These are phyloP conservation scores for Scaptomyza flava DNA, from an alignment of 2,888 invertebrate genomes.

Conservation along the genomic window DNA sequence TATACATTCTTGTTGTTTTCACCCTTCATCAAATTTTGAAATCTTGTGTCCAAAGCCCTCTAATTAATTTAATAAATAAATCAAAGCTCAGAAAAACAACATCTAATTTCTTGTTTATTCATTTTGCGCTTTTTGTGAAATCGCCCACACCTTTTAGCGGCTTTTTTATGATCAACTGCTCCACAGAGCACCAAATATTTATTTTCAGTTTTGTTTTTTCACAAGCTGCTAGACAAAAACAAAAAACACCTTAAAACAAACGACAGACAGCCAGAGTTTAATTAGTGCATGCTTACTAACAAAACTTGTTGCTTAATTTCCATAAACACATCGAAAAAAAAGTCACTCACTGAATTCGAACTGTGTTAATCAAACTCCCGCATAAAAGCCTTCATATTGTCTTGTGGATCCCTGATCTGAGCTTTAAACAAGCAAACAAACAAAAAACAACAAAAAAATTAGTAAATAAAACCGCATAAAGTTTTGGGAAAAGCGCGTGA, in stretches of 20 bases:
- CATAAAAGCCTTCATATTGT: slow-evolving; percentile 62
- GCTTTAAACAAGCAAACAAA: slow-evolving; percentile 60
- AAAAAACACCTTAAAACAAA: slow-evolving; percentile 25
- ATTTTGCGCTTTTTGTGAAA: slow-evolving; percentile 54
- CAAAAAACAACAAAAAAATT: neutral
- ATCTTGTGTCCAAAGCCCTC: slow-evolving; percentile 52
- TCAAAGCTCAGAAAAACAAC: slow-evolving; percentile 32
- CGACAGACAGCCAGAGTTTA: slow-evolving; percentile 60
- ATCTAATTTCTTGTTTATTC: slow-evolving; percentile 40
- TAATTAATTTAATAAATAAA: slow-evolving; percentile 74
- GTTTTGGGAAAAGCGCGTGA: no score
- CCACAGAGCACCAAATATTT: slow-evolving; percentile 70
- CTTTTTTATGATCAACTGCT: slow-evolving; percentile 72
- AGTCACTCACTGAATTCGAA: slow-evolving; percentile 14
- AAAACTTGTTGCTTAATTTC: slow-evolving; percentile 72
- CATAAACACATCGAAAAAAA: slow-evolving; percentile 31
- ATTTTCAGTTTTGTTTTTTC: slow-evolving; percentile 31
- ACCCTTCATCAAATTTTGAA: slow-evolving; percentile 29
- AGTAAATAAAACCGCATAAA: no score
- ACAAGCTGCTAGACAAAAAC: slow-evolving; percentile 43
- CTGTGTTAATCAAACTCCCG: slow-evolving; percentile 79
- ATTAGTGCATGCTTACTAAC: slow-evolving; percentile 81
- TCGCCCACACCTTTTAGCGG: slow-evolving; percentile 80
- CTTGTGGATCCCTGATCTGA: slow-evolving; percentile 55
- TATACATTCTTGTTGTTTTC: no score